Base-by-base conservation (phyloP, 2,113 vertebrate genomes). In the Rhinogobius similis region DNA sequence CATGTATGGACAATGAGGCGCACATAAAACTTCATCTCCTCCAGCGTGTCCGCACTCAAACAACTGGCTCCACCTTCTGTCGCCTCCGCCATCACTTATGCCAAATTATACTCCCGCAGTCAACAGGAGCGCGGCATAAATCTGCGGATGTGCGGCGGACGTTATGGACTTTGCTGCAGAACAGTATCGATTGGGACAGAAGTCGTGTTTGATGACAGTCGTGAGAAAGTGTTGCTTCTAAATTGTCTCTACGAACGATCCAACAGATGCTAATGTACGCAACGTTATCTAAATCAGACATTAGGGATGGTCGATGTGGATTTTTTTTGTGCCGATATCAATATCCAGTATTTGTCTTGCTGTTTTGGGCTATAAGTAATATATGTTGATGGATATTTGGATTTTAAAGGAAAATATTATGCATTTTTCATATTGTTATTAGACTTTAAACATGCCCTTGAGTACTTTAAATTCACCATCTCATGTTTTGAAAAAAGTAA, bases 21-120 rank as follows among this genome's bases (percentile, higher is more conserved):
- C 79, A 87, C 72, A 86, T 88, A 82, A 88, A 85, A 68, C 72
- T 76, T 27, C 79, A 81, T 81, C 77, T 81, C 77, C 73, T 79
- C 62, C 43, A 67, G 72, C 62, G 79, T 75, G 58, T 77, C 75
- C 62, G 73, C 67, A 78, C 77, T 75, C 79, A 78, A 83, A 79
- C 81, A 80, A 83, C 80, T 82, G 81, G 43, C 63, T 76, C 43
- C 61, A 74, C 72, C 82, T 74, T 85, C 82, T 75, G 70, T 64
- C 67, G 64, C 38, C 66, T 67, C 20, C 62, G 20, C 59, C 43
- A n/a, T 61, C 68, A 68, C 48, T 55, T 75, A 75, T 67, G 68
- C 69, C 71, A 70, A 65, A 73, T 72, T 38, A 39, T 12, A 67
- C 36, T 29, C 27, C 8, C 10, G 18, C 10, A 62, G 21, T 21